Evolutionary conservation across 2,888 invertebrate species (phyloP).

Genomic region (Pristionchus mayeri): DNA sequence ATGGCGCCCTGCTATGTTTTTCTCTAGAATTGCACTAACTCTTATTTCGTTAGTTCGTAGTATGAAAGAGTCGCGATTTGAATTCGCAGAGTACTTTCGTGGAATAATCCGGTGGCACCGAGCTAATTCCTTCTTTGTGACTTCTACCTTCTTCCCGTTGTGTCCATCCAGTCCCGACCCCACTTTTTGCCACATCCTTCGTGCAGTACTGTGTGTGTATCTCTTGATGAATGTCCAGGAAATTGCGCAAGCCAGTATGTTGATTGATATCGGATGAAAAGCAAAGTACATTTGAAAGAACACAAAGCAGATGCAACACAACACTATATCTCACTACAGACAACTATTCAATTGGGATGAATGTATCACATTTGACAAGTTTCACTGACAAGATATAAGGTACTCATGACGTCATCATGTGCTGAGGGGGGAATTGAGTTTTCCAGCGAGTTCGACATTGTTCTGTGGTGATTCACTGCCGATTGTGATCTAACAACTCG

Average conservation of each 20-base stretch:
- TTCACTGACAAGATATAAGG: too few species aligned
- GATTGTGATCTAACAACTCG: slow-evolving; percentile 13
- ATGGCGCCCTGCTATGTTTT: too few species aligned
- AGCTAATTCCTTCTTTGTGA: too few species aligned
- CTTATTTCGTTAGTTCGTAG: too few species aligned
- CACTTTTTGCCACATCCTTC: too few species aligned
- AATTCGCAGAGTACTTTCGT: too few species aligned
- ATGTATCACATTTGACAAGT: too few species aligned
- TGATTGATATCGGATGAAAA: not conserved
- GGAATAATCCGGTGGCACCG: too few species aligned
- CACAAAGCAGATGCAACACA: not conserved
- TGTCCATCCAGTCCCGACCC: not conserved
- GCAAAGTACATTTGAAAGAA: not conserved
- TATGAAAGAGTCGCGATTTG: too few species aligned
- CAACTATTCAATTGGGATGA: too few species aligned
- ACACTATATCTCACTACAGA: not conserved
- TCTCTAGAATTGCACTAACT: too few species aligned
- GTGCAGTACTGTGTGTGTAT: not conserved
- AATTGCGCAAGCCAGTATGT: not conserved
- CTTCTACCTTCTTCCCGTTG: not conserved
- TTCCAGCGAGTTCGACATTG: not conserved
- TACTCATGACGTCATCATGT: too few species aligned
- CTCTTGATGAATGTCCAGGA: not conserved
- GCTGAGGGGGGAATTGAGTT: not conserved
- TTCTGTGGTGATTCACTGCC: not conserved